Conservation (phyloP, 2,888 invertebrate genomes). For the Oscheius onirici region DNA sequence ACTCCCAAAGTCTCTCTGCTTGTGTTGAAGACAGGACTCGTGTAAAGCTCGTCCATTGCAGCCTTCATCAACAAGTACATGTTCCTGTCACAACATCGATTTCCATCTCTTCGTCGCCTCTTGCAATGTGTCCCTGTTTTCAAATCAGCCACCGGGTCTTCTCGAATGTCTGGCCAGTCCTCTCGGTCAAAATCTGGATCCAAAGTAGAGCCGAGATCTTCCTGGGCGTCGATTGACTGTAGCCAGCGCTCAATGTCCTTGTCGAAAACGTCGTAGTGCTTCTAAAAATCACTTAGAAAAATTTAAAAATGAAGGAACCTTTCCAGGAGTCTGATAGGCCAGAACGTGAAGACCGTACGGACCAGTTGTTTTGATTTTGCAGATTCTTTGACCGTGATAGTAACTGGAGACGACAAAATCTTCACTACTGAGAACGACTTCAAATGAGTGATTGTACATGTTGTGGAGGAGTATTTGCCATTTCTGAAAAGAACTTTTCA, state of each 20-base stretch:
- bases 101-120: neutral
- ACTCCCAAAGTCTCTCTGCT: conserved; percentile 2
- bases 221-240: neutral
- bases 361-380: neutral
- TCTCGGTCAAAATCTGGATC: conserved; percentile 4
- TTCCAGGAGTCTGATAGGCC: conserved; percentile 19
- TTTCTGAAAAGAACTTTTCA: neutral
- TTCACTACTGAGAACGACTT: neutral
- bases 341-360: neutral
- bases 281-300: neutral
- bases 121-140: conserved; percentile 11
- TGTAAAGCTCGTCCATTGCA: neutral
- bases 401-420: conserved; percentile 5
- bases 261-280: conserved; percentile 3
- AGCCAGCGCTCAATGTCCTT: conserved; percentile 2
- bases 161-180: conserved; percentile 16
- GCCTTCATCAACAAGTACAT: neutral
- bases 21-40: conserved; percentile 13
- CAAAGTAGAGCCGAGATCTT: neutral
- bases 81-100: neutral
- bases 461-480: neutral
- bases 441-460: conserved; percentile 5
- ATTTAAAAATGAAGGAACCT: neutral
- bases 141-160: neutral
- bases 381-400: conserved; percentile 2